Evolutionary conservation across 2,888 invertebrate genomes (phyloP), one percentile per base, ranked within the genome.

Genomic region (Oscheius myriophilus): DNA sequence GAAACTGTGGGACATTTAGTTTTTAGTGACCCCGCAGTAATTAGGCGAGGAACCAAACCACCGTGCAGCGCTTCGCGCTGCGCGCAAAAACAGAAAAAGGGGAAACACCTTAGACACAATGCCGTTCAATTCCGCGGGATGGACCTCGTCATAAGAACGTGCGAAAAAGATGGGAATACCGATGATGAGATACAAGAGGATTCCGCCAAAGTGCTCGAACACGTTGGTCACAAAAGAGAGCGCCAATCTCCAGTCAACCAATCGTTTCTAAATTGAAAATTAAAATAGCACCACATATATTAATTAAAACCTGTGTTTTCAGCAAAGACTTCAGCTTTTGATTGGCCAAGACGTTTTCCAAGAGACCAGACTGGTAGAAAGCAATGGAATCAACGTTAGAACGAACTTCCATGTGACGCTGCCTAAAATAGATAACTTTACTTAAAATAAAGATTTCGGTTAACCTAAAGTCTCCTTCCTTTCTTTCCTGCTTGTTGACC

Each of bases 181-280:
- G 25, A 90, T 83, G 43, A 90, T 88, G n/a, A 90, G 79, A 82
- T 90, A 91, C 73, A 89, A 89, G 11, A 90, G 84, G 64, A 90
- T 90, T 73, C 89, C 88, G 26, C 90, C 90, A 46, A 90, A 83
- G 82, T 91, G 91, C 77, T 90, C 89, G 79, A 88, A 89, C 49
- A 87, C 52, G 59, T 72, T 73, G 7, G 78, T 78, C 41, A 73
- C 67, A 49, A 73, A 74, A 26, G 71, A 75, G 21, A 84, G 65
- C 12, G 73, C 72, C 62, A 84, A 79, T 45, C 81, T 71, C 82
- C 84, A 83, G 55, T 82, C 78, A 41, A 80, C 76, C 54, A 85
- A 65, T 42, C 70, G 73, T 43, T 74, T 61, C 71, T 69, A 49
- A 39, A 68, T 53, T 25, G 7, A 23, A 49, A 51, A 23, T 14